Evolutionary conservation across 2,888 invertebrate species (phyloP).

Genomic region (Cacoxenus indagator): DNA sequence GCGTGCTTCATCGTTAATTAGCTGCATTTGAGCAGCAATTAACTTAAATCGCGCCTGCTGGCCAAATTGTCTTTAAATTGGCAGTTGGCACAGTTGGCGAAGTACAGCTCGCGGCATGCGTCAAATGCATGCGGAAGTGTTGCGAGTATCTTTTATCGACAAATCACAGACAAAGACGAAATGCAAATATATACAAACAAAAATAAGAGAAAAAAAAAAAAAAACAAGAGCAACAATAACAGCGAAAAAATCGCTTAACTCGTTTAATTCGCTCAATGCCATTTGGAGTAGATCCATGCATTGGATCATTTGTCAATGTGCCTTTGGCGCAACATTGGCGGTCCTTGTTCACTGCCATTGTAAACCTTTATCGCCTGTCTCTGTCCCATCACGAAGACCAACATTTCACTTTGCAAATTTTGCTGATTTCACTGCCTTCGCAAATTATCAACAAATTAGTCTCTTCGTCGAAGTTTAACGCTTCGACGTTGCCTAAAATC

Average conservation of each 20-base stretch:
- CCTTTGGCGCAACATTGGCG: conserved; percentile 62
- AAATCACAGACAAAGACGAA: too few species aligned
- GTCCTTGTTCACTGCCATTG: conserved; percentile 31
- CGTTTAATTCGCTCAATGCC: conserved; percentile 39
- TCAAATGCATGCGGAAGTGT: conserved; percentile 36
- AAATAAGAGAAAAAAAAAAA: neutral
- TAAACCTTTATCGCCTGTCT: neutral
- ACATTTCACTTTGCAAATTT: neutral
- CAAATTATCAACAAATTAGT: conserved; percentile 68
- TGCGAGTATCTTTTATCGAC: conserved; percentile 11
- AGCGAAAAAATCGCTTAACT: conserved; percentile 8
- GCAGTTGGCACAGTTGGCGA: conserved; percentile 52
- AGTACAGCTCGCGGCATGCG: conserved; percentile 38
- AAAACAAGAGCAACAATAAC: too few species aligned
- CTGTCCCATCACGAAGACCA: conserved; percentile 1
- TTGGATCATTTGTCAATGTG: conserved; percentile 21
- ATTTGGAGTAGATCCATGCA: conserved; percentile 22
- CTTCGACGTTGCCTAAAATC: neutral
- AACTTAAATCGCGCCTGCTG: conserved; percentile 63
- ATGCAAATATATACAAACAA: too few species aligned
- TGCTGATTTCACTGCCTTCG: conserved; percentile 32
- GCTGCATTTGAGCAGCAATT: conserved; percentile 61
- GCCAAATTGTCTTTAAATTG: conserved; percentile 68
- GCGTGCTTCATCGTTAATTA: conserved; percentile 54
- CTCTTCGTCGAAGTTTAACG: conserved; percentile 60